These are phyloP conservation scores for Erebia aethiops DNA, from an alignment of 2,888 invertebrate species.

Conservation along the genomic window DNA sequence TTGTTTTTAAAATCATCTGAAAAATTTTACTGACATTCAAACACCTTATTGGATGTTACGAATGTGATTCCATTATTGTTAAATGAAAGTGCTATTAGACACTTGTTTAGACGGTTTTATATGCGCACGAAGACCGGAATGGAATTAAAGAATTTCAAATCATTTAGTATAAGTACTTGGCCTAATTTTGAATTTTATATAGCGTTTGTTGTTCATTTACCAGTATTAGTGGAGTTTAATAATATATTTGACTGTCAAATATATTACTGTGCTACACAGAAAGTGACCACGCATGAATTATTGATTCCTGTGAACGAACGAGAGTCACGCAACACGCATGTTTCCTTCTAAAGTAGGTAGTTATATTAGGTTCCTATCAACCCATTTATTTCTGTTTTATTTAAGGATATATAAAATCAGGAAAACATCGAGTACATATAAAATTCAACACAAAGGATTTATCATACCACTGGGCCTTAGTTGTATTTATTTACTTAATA, in stretches of 20 bases:
- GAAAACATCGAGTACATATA: neutral
- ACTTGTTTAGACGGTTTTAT: too few species aligned
- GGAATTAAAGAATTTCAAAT: neutral
- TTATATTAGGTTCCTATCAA: slow-evolving; percentile 1
- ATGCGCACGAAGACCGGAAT: neutral
- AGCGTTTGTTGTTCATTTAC: neutral
- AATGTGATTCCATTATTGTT: too few species aligned
- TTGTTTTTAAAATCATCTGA: too few species aligned
- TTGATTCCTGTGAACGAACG: slow-evolving; percentile 37
- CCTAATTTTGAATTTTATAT: neutral
- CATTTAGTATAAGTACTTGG: neutral
- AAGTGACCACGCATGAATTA: slow-evolving; percentile 44
- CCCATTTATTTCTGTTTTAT: slow-evolving; percentile 1
- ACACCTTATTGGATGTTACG: too few species aligned
- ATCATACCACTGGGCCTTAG: neutral
- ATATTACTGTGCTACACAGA: slow-evolving; percentile 42
- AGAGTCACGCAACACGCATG: slow-evolving; percentile 39
- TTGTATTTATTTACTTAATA: too few species aligned
- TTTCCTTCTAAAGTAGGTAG: slow-evolving; percentile 22
- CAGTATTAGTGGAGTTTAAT: slow-evolving; percentile 1
- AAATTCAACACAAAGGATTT: neutral
- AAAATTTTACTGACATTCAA: too few species aligned
- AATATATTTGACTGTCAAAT: slow-evolving; percentile 18
- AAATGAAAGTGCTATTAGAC: too few species aligned
- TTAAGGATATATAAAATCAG: neutral